Evolutionary conservation across 2,797 vertebrate species (phyloP).

Genomic region (Argya squamiceps): DNA sequence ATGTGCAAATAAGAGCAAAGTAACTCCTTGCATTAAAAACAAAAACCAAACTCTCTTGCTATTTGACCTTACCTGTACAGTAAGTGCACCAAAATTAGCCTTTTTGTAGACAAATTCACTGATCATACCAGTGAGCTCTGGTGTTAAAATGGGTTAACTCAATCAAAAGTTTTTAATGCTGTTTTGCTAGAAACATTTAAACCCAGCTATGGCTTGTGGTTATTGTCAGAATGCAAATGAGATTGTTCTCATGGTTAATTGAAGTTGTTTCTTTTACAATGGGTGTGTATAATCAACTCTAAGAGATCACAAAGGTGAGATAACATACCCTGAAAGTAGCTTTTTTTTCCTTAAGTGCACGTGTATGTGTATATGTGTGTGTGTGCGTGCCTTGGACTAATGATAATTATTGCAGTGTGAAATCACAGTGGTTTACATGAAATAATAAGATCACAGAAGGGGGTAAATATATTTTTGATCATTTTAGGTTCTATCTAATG

Average conservation of each 20-base stretch:
- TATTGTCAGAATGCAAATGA: conserved; percentile 73
- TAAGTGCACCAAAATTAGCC: background rate
- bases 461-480: conserved; percentile 84
- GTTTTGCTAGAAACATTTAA: conserved; percentile 64
- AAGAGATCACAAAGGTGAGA: conserved; percentile 75
- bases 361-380: conserved; percentile 48
- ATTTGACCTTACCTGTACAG: background rate
- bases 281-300: conserved; percentile 70
- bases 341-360: conserved; percentile 60
- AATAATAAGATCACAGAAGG: conserved; percentile 84
- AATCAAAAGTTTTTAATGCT: conserved; percentile 53
- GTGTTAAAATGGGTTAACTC: conserved; percentile 56
- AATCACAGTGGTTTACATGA: conserved; percentile 82
- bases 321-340: conserved; percentile 76
- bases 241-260: conserved; percentile 74
- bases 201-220: conserved; percentile 54
- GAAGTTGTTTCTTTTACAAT: conserved; percentile 76
- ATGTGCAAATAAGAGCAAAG: background rate
- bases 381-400: conserved; percentile 71
- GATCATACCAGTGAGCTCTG: background rate
- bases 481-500: conserved; percentile 77
- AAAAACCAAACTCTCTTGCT: background rate
- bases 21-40: background rate
- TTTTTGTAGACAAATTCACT: background rate
- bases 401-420: conserved; percentile 89